Percentiles rank a stretch among this genome's conserved stretches.
Evolutionary conservation across 2,888 invertebrate genomes (phyloP).

Genomic region (Fabriciana adippe): DNA sequence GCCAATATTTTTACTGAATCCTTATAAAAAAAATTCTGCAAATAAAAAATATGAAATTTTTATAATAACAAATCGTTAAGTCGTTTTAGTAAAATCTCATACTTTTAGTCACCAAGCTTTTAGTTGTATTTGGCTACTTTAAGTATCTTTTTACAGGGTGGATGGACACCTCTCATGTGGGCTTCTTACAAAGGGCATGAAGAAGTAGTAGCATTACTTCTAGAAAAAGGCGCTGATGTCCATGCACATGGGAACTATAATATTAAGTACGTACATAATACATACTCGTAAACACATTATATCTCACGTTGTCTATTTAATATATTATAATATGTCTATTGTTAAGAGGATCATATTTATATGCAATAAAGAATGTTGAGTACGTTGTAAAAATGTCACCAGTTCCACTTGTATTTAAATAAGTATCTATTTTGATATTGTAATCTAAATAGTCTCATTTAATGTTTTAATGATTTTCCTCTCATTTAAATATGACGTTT

Average conservation of each 20-base stretch:
- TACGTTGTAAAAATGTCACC: conserved; percentile 20
- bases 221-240: conserved; percentile 95
- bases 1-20: too few species aligned
- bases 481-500: background rate
- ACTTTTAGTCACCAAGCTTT: background rate
- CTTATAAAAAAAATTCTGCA: too few species aligned
- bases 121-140: background rate
- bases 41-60: too few species aligned
- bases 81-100: too few species aligned
- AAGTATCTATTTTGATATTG: conserved; percentile 1
- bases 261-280: conserved; percentile 76
- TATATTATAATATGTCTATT: background rate
- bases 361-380: background rate
- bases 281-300: too few species aligned
- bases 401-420: conserved; percentile 16
- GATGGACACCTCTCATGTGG: conserved; percentile 99
- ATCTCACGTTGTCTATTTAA: background rate
- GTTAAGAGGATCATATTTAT: background rate
- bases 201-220: conserved; percentile 87
- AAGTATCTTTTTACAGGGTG: conserved; percentile 85
- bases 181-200: conserved; percentile 95
- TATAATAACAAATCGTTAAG: too few species aligned
- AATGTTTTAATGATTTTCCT: conserved; percentile 9
- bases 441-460: conserved; percentile 2
- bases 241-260: conserved; percentile 98